phyloP scores from a whole-genome alignment of 2,113 vertebrate species.

The Gorsachius goisagi region DNA sequence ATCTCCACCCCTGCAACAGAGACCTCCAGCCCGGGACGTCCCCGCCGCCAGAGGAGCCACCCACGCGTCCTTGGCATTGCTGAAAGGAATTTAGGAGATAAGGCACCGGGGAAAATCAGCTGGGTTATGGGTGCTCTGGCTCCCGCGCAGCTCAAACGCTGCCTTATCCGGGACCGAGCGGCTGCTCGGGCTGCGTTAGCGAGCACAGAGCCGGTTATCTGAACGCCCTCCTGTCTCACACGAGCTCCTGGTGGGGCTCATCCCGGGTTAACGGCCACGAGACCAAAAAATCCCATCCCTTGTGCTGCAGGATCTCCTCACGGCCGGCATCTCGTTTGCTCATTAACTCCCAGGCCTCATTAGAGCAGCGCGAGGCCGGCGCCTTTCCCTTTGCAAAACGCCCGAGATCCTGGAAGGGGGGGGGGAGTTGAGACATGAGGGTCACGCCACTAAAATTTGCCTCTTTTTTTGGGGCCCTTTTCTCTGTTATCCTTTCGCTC shows the following conservation, averaged over 20 bases:
- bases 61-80: not conserved
- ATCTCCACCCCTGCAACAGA: too few relatives aligned
- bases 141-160: not conserved
- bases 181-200: too few relatives aligned
- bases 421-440: not conserved
- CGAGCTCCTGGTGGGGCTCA: not conserved
- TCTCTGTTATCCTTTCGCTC: too few relatives aligned
- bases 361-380: too few relatives aligned
- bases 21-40: not conserved
- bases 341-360: not conserved
- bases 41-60: too few relatives aligned
- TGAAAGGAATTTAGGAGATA: not conserved
- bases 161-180: not conserved
- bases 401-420: not conserved
- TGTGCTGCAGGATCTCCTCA: not conserved
- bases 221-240: rapidly evolving
- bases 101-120: not conserved
- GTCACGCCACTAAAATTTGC: not conserved
- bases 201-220: not conserved
- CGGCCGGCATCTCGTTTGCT: not conserved
- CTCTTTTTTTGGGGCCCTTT: not conserved
- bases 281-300: not conserved
- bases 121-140: not conserved
- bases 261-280: not conserved
- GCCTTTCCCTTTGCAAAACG: not conserved